Evolutionary conservation across 2,797 vertebrate genomes (phyloP).

Genomic region (Chloroceryle amazona): DNA sequence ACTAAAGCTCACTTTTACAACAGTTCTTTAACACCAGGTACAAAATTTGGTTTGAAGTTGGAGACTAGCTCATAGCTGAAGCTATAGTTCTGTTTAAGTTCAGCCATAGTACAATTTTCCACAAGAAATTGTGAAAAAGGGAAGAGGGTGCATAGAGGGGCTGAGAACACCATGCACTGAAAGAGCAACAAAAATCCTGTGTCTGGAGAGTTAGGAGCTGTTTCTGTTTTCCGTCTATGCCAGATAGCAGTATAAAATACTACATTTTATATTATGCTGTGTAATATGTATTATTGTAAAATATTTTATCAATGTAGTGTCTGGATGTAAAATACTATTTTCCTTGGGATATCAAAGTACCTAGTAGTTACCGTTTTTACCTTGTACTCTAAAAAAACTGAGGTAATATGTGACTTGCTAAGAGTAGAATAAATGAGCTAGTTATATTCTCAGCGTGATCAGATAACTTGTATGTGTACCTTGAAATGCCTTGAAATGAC

Average conservation of each 20-base stretch:
- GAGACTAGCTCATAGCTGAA: neutral
- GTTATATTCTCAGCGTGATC: neutral
- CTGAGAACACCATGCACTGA: neutral
- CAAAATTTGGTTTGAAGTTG: neutral
- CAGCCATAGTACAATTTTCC: neutral
- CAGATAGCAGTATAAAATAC: neutral
- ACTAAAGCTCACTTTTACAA: neutral
- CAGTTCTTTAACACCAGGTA: neutral
- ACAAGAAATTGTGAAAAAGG: neutral
- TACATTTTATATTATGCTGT: fast-evolving
- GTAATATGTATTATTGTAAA: neutral
- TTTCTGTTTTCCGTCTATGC: neutral
- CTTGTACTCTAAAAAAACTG: neutral
- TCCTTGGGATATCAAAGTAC: neutral
- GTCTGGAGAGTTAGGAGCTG: neutral
- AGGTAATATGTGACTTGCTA: neutral
- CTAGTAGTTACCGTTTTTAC: neutral
- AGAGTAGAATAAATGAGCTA: neutral
- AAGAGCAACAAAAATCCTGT: neutral
- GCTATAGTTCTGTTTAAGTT: neutral
- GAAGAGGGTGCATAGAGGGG: neutral
- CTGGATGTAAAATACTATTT: fast-evolving
- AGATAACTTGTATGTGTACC: neutral
- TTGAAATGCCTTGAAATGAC: neutral
- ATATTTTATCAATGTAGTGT: neutral